Percentiles rank a stretch among this genome's conserved stretches.
phyloP scores from a whole-genome alignment of 2,797 vertebrate species.

The Cynopterus sphinx region DNA sequence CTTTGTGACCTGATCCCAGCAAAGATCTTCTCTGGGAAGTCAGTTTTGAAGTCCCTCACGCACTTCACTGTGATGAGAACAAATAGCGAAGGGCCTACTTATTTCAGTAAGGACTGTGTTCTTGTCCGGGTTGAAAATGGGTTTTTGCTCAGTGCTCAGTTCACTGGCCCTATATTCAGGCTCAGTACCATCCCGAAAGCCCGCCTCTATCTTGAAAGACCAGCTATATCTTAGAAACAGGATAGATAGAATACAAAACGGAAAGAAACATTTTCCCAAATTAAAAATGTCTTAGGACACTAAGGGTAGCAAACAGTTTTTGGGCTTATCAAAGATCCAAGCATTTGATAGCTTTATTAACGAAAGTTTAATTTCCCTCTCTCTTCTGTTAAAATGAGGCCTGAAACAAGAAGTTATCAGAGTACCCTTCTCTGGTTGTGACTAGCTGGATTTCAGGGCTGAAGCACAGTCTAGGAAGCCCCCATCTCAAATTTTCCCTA shows the following conservation, averaged over 20 bases:
- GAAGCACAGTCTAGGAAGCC: neutral
- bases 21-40: neutral
- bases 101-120: neutral
- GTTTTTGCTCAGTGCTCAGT: neutral
- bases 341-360: neutral
- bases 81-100: neutral
- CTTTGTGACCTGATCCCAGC: neutral
- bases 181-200: neutral
- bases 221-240: neutral
- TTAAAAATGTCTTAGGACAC: neutral
- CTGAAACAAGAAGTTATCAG: neutral
- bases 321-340: neutral
- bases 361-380: neutral
- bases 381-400: neutral
- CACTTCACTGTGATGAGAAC: neutral
- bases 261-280: neutral
- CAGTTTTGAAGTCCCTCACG: neutral
- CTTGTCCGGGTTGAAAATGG: neutral
- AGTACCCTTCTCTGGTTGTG: neutral
- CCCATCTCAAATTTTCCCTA: neutral
- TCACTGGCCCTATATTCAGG: neutral
- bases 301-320: neutral
- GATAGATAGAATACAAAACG: neutral
- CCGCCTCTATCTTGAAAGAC: neutral
- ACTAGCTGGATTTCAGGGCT: neutral